These are phyloP conservation scores for Cantharis rufa DNA, from an alignment of 2,888 invertebrate genomes.

Conservation along the genomic window DNA sequence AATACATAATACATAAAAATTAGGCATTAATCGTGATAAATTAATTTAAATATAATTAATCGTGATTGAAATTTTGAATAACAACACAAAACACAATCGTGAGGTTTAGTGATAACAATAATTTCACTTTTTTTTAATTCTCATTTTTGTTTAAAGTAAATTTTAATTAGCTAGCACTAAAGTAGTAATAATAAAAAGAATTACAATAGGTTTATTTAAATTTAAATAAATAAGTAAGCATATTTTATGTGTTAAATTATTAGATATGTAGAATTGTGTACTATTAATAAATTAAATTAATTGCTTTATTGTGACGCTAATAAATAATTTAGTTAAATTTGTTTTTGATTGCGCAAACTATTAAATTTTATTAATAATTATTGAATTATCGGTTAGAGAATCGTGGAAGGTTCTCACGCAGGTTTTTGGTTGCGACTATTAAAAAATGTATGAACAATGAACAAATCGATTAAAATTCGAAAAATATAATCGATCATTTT, in stretches of 20 bases:
- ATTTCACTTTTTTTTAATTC: not conserved
- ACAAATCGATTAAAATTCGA: not conserved
- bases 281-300: not conserved
- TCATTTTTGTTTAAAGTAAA: not conserved
- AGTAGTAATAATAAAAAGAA: not conserved
- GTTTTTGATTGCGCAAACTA: not conserved
- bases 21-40: not conserved
- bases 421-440: not conserved
- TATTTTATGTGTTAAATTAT: not conserved
- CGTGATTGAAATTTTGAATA: not conserved
- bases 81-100: not conserved
- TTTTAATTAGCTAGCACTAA: not conserved
- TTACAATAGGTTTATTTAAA: not conserved
- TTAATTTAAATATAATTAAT: not conserved
- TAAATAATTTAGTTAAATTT: not conserved
- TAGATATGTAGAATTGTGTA: not conserved
- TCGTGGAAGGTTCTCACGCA: not conserved
- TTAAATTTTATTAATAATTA: not conserved
- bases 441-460: not conserved
- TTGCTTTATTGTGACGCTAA: not conserved
- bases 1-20: not conserved
- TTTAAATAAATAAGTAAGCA: not conserved
- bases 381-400: not conserved
- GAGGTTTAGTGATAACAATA: not conserved
- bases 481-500: conserved; percentile 8